Base-by-base conservation (phyloP, 2,113 vertebrate species). In the Aepyceros melampus region DNA sequence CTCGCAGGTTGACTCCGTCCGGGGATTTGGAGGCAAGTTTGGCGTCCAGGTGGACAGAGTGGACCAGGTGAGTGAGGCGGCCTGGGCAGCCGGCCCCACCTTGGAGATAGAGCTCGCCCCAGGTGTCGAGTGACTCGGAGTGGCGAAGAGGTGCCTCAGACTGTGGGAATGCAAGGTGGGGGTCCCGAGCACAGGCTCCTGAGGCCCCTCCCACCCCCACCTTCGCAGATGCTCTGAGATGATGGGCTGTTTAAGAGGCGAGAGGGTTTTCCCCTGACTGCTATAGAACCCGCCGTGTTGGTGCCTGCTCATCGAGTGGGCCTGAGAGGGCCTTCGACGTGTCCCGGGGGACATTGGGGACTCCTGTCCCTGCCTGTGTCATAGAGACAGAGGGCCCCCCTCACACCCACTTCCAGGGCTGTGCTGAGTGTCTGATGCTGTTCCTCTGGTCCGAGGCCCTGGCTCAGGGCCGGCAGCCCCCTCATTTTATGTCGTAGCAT, bases 11-110 rank as follows among this genome's bases (percentile, higher is more conserved):
- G 99, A 99, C 98, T 99, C 99, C 0, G 99, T 99, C 43, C 99
- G 99, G 71, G 99, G 99, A 0, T 99, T 99, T 15, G 99, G 99
- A 67, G 99, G 99, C 62, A 99, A 99, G 98, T 99, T 99, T 86
- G 99, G 99, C 0, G 99, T 99, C 4, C 99, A 99, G 84, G 98
- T 99, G 0, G 99, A 99, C 88, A 99, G 99, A 11, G 99, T 99
- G 4, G 99, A 99, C 96, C 99, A 99, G 99, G 99, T 99, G 99
- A 98, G 97, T 55, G 60, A 4, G 0, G 27, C 0, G 2, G 1
- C 0, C 0, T 2, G 12, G 31, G 94, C 25, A 36, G 82, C 0
- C 0, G 0, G 2, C 16, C 1, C 3, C 43, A 40, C 25, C 36
- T 45, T 31, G 0, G 5, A 4, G 76, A 5, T 0, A n/a, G 51